A percentile compares a stretch with the other conserved stretches of the same genome.
Conservation (phyloP, 2,797 vertebrate species). For the Danio kyathit region DNA sequence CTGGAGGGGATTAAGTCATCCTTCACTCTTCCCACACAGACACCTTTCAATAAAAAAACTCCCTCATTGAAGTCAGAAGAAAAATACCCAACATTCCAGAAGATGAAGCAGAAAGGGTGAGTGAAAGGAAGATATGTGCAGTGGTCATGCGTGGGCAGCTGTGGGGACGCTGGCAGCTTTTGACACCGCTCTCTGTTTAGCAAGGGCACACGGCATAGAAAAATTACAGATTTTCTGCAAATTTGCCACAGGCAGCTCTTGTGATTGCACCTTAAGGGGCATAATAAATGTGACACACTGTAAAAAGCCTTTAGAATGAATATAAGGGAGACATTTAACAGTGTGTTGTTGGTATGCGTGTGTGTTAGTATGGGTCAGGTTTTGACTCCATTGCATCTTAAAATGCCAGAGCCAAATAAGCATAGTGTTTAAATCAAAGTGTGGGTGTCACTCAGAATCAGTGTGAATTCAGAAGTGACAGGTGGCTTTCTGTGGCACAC, state of each 20-base stretch:
- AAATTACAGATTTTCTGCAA: not conserved
- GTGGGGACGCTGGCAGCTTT: constrained; percentile 55
- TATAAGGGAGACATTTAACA: constrained; percentile 4
- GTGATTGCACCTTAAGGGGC: constrained; percentile 47
- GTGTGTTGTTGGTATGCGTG: constrained; percentile 43
- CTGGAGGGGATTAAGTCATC: constrained; percentile 69
- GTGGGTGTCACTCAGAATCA: no score
- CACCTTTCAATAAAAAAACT: constrained; percentile 53
- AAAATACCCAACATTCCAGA: constrained; percentile 44
- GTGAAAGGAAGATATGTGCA: constrained; percentile 65
- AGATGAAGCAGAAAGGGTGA: constrained; percentile 53
- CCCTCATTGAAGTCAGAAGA: constrained; percentile 47
- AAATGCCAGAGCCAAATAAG: not conserved
- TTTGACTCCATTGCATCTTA: not conserved
- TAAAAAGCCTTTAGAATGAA: not conserved
- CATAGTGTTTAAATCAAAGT: not conserved
- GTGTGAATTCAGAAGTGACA: no score
- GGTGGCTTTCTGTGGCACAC: no score
- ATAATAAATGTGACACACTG: not conserved
- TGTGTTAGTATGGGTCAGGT: constrained; percentile 21
- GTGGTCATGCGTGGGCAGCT: constrained; percentile 69
- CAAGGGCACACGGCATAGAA: constrained; percentile 55
- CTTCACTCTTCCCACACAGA: constrained; percentile 42
- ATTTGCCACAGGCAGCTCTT: constrained; percentile 37
- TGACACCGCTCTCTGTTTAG: constrained; percentile 68